phyloP scores from a whole-genome alignment of 2,888 invertebrate genomes.

The Leptopilina myrica region DNA sequence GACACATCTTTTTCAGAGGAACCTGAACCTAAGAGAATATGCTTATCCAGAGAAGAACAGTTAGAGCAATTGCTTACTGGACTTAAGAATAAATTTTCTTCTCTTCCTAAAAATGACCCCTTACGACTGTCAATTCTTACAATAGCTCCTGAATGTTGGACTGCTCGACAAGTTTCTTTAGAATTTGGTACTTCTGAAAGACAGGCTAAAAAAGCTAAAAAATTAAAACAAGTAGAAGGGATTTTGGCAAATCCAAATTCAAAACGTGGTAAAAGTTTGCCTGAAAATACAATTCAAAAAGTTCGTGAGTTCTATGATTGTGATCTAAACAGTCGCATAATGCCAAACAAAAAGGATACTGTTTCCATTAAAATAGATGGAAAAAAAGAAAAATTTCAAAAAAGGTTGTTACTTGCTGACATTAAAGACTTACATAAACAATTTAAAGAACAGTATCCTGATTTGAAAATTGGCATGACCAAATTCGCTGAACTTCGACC shows the following conservation, averaged over 20 bases:
- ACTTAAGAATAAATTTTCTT: too few species aligned
- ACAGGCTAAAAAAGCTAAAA: background rate
- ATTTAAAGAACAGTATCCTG: background rate
- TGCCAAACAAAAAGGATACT: background rate
- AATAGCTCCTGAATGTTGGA: background rate
- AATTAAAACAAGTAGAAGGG: background rate
- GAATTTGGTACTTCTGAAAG: background rate
- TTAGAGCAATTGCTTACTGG: too few species aligned
- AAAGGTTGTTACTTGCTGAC: background rate
- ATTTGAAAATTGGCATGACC: background rate
- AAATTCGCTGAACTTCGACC: slow-evolving; percentile 41
- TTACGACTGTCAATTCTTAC: too few species aligned
- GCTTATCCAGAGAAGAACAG: too few species aligned
- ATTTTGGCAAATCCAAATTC: background rate
- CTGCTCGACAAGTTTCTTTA: background rate
- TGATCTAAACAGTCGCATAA: background rate
- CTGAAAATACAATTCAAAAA: background rate
- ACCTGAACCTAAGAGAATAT: too few species aligned
- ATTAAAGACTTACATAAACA: background rate
- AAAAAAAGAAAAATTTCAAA: background rate
- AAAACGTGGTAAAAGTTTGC: background rate
- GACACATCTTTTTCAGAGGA: too few species aligned
- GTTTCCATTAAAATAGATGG: background rate
- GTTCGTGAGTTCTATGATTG: background rate
- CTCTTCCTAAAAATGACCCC: too few species aligned